Evolutionary conservation across 2,113 vertebrate genomes (phyloP).

Genomic region (Anolis carolinensis): DNA sequence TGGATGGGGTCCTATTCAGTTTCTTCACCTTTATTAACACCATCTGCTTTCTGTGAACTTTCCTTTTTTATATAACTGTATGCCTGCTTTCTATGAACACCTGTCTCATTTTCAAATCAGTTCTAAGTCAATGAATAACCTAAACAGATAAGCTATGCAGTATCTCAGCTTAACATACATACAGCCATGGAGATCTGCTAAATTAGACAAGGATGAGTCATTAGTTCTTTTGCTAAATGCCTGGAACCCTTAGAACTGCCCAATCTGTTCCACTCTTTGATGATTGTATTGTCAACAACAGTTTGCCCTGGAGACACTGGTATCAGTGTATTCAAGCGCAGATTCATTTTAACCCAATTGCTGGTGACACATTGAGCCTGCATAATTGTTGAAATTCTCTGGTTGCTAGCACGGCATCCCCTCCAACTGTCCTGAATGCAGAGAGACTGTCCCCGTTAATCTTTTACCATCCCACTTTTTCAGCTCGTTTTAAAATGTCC

Average conservation of each 20-base stretch:
- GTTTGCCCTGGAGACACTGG: not conserved
- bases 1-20: not conserved
- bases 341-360: not conserved
- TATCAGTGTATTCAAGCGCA: not conserved
- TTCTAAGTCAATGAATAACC: slow-evolving; percentile 26
- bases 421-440: not conserved
- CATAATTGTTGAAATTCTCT: not conserved
- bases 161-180: not conserved
- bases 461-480: no score
- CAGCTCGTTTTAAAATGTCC: no score
- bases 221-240: not conserved
- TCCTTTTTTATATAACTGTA: not conserved
- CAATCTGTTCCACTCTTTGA: not conserved
- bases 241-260: not conserved
- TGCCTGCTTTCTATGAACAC: not conserved
- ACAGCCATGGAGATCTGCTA: not conserved
- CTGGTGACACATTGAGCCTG: not conserved
- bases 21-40: not conserved
- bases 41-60: not conserved
- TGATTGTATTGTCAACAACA: slow-evolving; percentile 18
- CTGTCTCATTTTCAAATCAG: slow-evolving; percentile 18
- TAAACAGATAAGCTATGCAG: slow-evolving; percentile 2
- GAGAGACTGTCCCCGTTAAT: no score
- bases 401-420: not conserved
- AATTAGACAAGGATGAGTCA: slow-evolving; percentile 18